Percentiles rank a stretch among this genome's conserved stretches.
These are phyloP conservation scores for Perizoma affinitatum DNA, from an alignment of 2,888 invertebrate genomes.

Conservation along the genomic window DNA sequence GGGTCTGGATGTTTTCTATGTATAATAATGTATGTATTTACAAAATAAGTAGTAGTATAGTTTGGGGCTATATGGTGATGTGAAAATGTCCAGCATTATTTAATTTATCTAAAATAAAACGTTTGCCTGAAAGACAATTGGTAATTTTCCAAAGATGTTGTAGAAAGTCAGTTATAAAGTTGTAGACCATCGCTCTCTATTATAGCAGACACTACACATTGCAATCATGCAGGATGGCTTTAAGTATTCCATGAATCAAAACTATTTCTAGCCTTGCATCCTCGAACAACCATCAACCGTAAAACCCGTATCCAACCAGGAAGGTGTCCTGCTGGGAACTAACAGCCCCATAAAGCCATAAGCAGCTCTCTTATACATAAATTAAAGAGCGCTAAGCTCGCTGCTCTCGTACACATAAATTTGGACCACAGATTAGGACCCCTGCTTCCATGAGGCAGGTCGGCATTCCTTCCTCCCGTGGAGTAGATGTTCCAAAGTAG, in stretches of 20 bases:
- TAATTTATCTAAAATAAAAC: too few relatives aligned
- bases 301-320: slow-evolving; percentile 25
- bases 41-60: too few relatives aligned
- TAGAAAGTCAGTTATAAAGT: too few relatives aligned
- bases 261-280: neutral
- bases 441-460: slow-evolving; percentile 33
- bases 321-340: slow-evolving; percentile 31
- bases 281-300: slow-evolving; percentile 25
- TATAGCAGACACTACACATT: too few relatives aligned
- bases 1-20: too few relatives aligned
- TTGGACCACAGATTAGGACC: slow-evolving; percentile 13
- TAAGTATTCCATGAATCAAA: slow-evolving; percentile 2
- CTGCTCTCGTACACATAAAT: slow-evolving; percentile 33
- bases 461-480: slow-evolving; percentile 28
- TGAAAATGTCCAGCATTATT: too few relatives aligned
- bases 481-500: too few relatives aligned
- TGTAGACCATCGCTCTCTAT: too few relatives aligned
- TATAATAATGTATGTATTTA: too few relatives aligned
- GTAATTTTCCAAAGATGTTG: too few relatives aligned
- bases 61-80: too few relatives aligned
- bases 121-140: too few relatives aligned
- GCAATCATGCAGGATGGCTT: neutral
- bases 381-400: slow-evolving; percentile 34
- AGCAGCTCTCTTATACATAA: slow-evolving; percentile 35
- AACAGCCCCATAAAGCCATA: slow-evolving; percentile 27